Base-by-base conservation (phyloP, 2,888 invertebrate species). In the Zygothrica quintamaculata region DNA sequence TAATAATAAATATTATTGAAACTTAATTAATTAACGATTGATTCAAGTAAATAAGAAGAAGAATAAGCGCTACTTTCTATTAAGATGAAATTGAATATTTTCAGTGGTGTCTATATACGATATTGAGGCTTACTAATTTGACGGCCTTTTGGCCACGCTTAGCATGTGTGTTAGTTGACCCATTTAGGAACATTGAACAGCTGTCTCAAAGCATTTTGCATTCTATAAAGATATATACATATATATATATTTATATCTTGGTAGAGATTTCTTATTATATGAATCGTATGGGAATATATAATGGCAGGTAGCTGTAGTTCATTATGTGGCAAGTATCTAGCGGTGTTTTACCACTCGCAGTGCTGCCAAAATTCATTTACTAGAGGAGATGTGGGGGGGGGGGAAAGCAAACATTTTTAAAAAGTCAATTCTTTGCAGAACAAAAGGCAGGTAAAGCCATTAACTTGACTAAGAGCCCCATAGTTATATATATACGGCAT, bases 391-490 rank as follows among this genome's bases (percentile, higher is more conserved):
- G n/a, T n/a, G n/a, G n/a, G n/a, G n/a, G n/a, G n/a, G n/a, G n/a
- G 15, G 37, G 15, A 48, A 48, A 46, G 52, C 26, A 2, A 13
- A 42, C 26, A 44, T 1, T n/a, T 43, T 31, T 46, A 42, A 58
- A n/a, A 39, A 58, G 69, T 34, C 53, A 69, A 73, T 65, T 65
- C 65, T 69, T 47, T 57, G 50, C 58, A 66, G 84, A 80, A 84
- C 80, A 80, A 84, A 80, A 80, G 74, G 47, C 56, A 62, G 59
- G 16, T 52, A 50, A 69, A 84, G 68, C 78, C 75, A 77, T 77
- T 78, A 77, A 58, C 62, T 39, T 57, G 57, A 29, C 62, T 33
- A 33, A 43, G 16, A 51, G 33, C 7, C 42, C 11, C 31, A 33
- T n/a, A n/a, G n/a, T n/a, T n/a, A n/a, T n/a, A n/a, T n/a, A n/a